Conservation (phyloP, 2,888 invertebrate genomes). For the Philereme transversata region DNA sequence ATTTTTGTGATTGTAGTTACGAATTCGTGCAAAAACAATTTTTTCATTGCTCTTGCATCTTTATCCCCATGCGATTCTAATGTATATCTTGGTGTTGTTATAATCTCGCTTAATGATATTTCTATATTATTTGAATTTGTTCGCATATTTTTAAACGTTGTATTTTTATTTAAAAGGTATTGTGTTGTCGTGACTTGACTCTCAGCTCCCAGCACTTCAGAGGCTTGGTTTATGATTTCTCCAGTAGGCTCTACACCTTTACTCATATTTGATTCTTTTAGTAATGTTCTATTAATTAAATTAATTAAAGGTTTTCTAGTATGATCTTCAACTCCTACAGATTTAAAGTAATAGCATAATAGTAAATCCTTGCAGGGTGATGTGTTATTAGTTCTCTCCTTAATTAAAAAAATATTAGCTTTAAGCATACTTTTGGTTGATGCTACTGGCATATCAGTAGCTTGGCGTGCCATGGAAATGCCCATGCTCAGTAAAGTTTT, state of each 20-base stretch:
- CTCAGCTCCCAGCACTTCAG: neutral
- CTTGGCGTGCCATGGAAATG: neutral
- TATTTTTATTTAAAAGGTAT: neutral
- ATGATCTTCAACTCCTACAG: conserved; percentile 2
- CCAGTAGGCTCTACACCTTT: neutral
- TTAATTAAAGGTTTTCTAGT: neutral
- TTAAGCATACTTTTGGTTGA: conserved; percentile 5
- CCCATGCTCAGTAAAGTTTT: neutral
- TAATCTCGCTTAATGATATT: neutral
- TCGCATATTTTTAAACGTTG: neutral
- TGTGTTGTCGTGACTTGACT: neutral
- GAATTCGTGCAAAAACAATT: neutral
- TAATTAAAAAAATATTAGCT: neutral
- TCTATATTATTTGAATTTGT: neutral
- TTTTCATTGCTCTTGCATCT: neutral
- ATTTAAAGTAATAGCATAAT: neutral
- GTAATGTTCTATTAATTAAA: neutral
- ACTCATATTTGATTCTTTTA: neutral
- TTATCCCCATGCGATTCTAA: neutral
- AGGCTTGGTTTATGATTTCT: neutral
- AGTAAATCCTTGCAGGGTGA: neutral
- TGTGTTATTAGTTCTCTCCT: neutral
- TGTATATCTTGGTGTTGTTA: neutral
- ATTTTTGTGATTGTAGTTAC: neutral
- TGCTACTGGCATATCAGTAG: conserved; percentile 5